Percentiles rank a stretch among this genome's conserved stretches.
phyloP scores from a whole-genome alignment of 2,888 invertebrate genomes.

The Prosopocoilus inquinatus region DNA sequence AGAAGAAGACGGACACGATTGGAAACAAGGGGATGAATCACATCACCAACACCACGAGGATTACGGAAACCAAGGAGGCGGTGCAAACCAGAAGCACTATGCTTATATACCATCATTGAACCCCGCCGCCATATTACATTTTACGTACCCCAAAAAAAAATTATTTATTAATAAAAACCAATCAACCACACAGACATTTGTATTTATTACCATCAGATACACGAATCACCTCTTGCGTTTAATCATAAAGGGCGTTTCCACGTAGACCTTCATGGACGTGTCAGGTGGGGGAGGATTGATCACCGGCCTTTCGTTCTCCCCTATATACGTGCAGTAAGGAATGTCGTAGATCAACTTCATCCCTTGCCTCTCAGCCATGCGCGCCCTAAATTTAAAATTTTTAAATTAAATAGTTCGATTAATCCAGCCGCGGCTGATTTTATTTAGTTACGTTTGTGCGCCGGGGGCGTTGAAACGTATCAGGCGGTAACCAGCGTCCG shows the following conservation, averaged over 20 bases:
- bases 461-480: conserved; percentile 53
- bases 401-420: neutral
- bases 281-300: conserved; percentile 57
- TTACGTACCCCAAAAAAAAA: no score
- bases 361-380: conserved; percentile 53
- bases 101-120: no score
- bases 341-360: conserved; percentile 55
- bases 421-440: neutral
- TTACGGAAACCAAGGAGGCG: no score
- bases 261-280: conserved; percentile 49
- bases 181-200: no score
- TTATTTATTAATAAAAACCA: no score
- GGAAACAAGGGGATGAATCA: neutral
- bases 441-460: conserved; percentile 49
- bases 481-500: conserved; percentile 52
- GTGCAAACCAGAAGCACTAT: no score
- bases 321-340: conserved; percentile 55
- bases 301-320: conserved; percentile 51
- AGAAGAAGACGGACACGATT: neutral
- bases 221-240: no score
- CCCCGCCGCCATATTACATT: no score
- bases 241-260: conserved; percentile 36
- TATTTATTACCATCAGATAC: no score
- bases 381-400: conserved; percentile 45
- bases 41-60: neutral